phyloP scores from a whole-genome alignment of 2,113 vertebrate species.

The Phalacrocorax aristotelis region DNA sequence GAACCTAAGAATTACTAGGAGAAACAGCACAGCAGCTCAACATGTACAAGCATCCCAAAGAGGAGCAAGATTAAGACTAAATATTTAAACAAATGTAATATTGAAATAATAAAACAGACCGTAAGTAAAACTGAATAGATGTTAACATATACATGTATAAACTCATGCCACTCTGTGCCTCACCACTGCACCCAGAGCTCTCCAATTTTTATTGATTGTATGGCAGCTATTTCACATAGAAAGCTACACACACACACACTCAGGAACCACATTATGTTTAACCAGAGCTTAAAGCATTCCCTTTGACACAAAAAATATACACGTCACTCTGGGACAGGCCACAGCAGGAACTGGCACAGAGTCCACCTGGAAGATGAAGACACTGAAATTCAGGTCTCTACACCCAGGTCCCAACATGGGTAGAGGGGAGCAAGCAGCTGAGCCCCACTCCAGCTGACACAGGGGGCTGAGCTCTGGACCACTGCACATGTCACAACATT shows the following conservation, averaged over 20 bases:
- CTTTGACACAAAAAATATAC: not conserved
- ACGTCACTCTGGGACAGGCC: not conserved
- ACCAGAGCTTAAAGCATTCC: not conserved
- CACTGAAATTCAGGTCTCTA: not conserved
- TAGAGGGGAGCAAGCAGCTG: not conserved
- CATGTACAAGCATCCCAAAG: not conserved
- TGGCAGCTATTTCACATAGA: not conserved
- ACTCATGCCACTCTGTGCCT: not conserved
- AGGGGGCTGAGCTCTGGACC: not conserved
- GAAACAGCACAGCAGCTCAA: not conserved
- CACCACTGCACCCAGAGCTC: not conserved
- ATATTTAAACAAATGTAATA: not conserved
- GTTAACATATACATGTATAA: not conserved
- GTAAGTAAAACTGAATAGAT: not conserved
- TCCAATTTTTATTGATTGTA: not conserved
- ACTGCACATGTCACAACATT: rapidly evolving
- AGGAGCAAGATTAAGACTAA: not conserved
- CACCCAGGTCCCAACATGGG: rapidly evolving
- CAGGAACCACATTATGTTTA: not conserved
- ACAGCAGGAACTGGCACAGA: not conserved
- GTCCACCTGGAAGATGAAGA: not conserved
- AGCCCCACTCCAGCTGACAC: rapidly evolving
- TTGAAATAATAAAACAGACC: not conserved
- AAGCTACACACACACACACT: not conserved
- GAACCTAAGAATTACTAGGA: not conserved